phyloP scores from a whole-genome alignment of 2,888 invertebrate genomes.

The Lumbricus terrestris region DNA sequence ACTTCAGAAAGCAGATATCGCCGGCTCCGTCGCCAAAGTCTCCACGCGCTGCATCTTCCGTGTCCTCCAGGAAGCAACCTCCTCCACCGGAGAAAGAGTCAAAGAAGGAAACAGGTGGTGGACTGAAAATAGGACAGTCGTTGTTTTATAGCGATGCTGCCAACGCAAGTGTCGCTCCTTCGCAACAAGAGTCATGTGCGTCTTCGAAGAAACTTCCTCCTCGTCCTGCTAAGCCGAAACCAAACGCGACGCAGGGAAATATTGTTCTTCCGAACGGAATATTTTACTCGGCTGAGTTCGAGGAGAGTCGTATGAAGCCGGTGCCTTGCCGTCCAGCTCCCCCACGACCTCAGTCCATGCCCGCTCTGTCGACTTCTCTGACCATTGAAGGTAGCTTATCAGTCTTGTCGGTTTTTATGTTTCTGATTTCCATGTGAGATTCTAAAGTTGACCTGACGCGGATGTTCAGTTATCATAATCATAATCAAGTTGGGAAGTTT shows the following conservation, averaged over 20 bases:
- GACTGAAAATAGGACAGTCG: slow-evolving; percentile 22
- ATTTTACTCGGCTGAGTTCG: neutral
- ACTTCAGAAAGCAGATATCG: neutral
- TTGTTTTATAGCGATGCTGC: slow-evolving; percentile 11
- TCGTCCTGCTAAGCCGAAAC: slow-evolving; percentile 42
- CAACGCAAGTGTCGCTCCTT: neutral
- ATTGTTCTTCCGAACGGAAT: neutral
- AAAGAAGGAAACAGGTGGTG: neutral
- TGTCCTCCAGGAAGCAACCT: neutral
- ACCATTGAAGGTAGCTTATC: slow-evolving; percentile 6
- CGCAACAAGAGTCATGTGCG: slow-evolving; percentile 11
- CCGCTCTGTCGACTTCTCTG: neutral
- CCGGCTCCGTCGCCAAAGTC: neutral
- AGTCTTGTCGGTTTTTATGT: neutral
- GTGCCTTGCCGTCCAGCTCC: slow-evolving; percentile 48
- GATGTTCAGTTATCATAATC: neutral
- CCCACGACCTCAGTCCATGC: slow-evolving; percentile 26
- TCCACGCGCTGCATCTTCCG: neutral
- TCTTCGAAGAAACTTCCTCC: slow-evolving; percentile 47
- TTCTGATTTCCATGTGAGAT: too few relatives aligned
- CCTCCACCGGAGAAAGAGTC: neutral
- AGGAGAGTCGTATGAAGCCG: neutral
- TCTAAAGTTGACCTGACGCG: neutral
- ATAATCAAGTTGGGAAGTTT: neutral
- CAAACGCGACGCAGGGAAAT: slow-evolving; percentile 22